Conservation (phyloP, 2,888 invertebrate species). For the Synanthedon vespiformis region DNA sequence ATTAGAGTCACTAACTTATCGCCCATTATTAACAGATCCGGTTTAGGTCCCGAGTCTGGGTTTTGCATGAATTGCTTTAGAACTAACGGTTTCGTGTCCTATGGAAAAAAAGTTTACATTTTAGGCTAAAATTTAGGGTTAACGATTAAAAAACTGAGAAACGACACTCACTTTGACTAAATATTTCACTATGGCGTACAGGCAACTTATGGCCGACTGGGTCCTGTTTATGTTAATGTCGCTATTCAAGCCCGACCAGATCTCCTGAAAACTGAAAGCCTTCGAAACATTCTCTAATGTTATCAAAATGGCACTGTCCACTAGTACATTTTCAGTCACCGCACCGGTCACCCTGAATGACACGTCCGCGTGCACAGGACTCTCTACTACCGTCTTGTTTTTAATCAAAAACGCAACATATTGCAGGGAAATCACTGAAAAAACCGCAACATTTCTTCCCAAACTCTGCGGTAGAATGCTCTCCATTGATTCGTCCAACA, state of each 20-base stretch:
- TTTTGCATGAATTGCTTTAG: constrained; percentile 41
- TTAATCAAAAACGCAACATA: constrained; percentile 62
- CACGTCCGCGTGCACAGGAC: constrained; percentile 50
- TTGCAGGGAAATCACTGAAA: constrained; percentile 56
- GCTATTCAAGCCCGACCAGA: constrained; percentile 53
- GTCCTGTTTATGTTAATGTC: constrained; percentile 52
- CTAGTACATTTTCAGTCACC: constrained; percentile 42
- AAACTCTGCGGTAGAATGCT: constrained; percentile 39
- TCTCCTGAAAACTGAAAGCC: constrained; percentile 44
- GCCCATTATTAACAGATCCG: constrained; percentile 48
- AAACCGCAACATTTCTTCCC: constrained; percentile 47
- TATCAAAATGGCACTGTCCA: constrained; percentile 45
- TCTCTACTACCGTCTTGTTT: constrained; percentile 59
- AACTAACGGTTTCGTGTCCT: constrained; percentile 54
- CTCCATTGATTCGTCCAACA: constrained; percentile 53
- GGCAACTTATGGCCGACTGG: constrained; percentile 60
- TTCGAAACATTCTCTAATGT: constrained; percentile 49
- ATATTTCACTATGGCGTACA: constrained; percentile 59
- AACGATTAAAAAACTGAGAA: too few relatives aligned
- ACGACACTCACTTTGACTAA: constrained; percentile 44
- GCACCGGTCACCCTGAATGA: constrained; percentile 40
- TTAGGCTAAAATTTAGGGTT: too few relatives aligned
- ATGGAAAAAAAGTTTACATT: constrained; percentile 9
- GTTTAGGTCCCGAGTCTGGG: constrained; percentile 35
- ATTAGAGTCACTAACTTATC: constrained; percentile 54